Percentiles rank a stretch among this genome's conserved stretches.
Evolutionary conservation across 92 coral and sea anemone genomes (phyloP).

Genomic region (Scolanthus callimorphus): DNA sequence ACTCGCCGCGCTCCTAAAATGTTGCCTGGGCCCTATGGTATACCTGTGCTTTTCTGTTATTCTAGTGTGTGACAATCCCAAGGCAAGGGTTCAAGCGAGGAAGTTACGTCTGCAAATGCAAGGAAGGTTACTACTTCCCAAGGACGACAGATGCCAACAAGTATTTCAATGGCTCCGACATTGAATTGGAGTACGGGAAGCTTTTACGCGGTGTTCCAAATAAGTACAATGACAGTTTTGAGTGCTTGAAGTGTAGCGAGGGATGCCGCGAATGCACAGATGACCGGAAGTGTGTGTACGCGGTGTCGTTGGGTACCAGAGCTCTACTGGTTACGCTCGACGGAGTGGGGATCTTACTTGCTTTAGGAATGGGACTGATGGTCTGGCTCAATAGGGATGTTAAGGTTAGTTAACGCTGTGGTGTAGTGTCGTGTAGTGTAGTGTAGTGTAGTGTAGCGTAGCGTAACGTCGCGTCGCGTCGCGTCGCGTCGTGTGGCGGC

Average conservation of each 20-base stretch:
- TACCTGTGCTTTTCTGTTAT: no score
- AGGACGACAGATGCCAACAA: slow-evolving; percentile 22
- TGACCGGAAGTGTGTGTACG: slow-evolving; percentile 65
- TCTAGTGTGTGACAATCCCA: slow-evolving; percentile 82
- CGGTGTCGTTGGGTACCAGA: slow-evolving; percentile 27
- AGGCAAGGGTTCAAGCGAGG: slow-evolving; percentile 86
- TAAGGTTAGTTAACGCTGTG: slow-evolving; percentile 69
- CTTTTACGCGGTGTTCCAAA: slow-evolving; percentile 17
- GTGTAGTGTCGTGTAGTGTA: no score
- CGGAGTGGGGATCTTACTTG: slow-evolving; percentile 42
- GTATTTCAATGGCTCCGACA: slow-evolving; percentile 72
- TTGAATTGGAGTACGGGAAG: slow-evolving; percentile 64
- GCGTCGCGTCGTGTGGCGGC: no score
- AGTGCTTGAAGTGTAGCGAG: slow-evolving; percentile 80
- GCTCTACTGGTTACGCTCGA: slow-evolving; percentile 45
- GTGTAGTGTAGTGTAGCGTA: no score
- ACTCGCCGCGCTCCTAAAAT: no score
- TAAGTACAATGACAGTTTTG: slow-evolving; percentile 42
- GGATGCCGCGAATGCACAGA: slow-evolving; percentile 83
- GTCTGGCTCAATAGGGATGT: slow-evolving; percentile 48
- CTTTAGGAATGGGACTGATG: slow-evolving; percentile 51
- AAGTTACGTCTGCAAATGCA: slow-evolving; percentile 84
- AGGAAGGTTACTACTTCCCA: slow-evolving; percentile 77
- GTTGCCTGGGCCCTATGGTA: no score
- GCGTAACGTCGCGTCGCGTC: no score